Evolutionary conservation across 2,888 invertebrate genomes (phyloP).

Genomic region (Glyphotaelius pellucidus): DNA sequence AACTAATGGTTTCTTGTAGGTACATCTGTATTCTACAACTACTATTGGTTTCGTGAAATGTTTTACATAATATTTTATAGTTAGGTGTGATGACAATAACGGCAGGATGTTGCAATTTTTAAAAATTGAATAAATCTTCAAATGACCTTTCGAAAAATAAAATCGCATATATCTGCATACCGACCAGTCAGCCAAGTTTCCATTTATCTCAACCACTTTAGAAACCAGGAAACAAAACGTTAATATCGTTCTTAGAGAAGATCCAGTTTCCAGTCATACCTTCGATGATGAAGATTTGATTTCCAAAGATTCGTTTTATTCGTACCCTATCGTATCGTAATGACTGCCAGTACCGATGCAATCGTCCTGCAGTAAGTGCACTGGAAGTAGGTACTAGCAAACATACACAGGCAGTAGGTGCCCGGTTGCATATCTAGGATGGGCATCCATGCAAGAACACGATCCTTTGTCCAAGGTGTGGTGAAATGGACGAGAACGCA

Average conservation of each 20-base stretch:
- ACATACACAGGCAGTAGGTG: background rate
- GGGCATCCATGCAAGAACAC: constrained; percentile 22
- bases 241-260: background rate
- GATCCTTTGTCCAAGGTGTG: constrained; percentile 38
- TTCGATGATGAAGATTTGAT: background rate
- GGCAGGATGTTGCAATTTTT: too few relatives aligned
- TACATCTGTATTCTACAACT: too few relatives aligned
- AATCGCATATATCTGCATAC: background rate
- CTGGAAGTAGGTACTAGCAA: background rate
- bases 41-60: too few relatives aligned
- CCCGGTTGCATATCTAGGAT: background rate
- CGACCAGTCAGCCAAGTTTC: background rate
- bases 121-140: too few relatives aligned
- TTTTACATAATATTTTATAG: too few relatives aligned
- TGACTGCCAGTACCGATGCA: background rate
- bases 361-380: background rate
- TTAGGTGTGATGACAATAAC: too few relatives aligned
- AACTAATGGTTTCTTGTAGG: too few relatives aligned
- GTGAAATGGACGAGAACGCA: background rate
- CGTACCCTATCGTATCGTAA: background rate
- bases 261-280: background rate
- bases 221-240: background rate
- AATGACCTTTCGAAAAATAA: too few relatives aligned
- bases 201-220: background rate
- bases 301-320: background rate